These are phyloP conservation scores for Helogale parvula DNA, from an alignment of 2,113 vertebrate species.

Conservation along the genomic window DNA sequence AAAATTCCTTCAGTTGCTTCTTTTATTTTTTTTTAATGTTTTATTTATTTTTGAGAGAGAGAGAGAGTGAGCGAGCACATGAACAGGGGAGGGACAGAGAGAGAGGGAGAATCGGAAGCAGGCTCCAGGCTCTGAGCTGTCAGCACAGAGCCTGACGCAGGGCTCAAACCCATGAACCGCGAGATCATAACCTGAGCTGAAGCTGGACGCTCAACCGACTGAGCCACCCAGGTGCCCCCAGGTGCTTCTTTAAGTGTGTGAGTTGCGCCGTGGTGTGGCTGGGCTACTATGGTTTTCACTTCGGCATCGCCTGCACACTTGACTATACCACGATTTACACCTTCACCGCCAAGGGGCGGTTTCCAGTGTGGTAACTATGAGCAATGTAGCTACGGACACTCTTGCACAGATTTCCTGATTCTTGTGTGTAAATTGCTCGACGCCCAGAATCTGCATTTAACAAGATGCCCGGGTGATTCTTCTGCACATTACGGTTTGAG, in stretches of 20 bases:
- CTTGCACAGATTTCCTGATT: background rate
- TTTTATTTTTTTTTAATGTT: too few relatives aligned
- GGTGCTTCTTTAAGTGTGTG: background rate
- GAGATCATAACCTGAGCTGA: too few relatives aligned
- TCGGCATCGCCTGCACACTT: background rate
- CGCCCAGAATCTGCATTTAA: background rate
- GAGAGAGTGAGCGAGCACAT: too few relatives aligned
- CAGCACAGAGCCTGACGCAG: too few relatives aligned
- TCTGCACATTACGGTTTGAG: background rate
- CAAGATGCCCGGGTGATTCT: background rate
- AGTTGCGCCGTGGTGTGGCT: background rate
- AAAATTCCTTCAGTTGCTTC: background rate
- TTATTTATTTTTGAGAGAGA: too few relatives aligned
- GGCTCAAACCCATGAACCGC: too few relatives aligned
- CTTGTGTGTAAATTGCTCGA: background rate
- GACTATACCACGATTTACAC: background rate
- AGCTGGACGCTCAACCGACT: too few relatives aligned
- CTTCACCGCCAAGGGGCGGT: background rate
- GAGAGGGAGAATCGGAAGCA: too few relatives aligned
- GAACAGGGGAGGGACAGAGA: too few relatives aligned
- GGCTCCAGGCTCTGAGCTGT: too few relatives aligned
- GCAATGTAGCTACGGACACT: accelerated
- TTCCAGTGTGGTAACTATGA: background rate
- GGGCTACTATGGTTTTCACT: background rate
- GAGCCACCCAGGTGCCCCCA: too few relatives aligned